These are phyloP conservation scores for Oscheius sp. DNA, from an alignment of 2,888 invertebrate species.

Conservation along the genomic window DNA sequence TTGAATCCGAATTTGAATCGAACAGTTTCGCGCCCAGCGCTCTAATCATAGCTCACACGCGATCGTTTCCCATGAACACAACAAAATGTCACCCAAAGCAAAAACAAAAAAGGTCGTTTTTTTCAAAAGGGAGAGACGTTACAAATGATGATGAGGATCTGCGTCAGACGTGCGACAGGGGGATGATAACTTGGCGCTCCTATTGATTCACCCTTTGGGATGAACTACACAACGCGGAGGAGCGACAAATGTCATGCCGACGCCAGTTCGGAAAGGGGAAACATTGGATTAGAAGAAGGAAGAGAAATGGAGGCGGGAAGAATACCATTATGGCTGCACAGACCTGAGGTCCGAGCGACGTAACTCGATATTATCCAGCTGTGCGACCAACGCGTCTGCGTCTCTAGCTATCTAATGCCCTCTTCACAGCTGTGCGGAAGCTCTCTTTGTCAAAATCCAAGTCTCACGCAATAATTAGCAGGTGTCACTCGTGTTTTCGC, in stretches of 20 bases:
- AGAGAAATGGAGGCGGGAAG: slow-evolving; percentile 4
- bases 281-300: background rate
- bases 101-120: background rate
- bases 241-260: background rate
- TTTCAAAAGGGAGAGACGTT: no score
- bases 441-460: no score
- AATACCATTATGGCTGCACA: background rate
- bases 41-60: no score
- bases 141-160: no score
- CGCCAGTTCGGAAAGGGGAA: background rate
- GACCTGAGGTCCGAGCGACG: background rate
- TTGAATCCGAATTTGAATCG: no score
- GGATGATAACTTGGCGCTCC: slow-evolving; percentile 4
- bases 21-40: no score
- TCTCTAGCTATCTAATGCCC: slow-evolving; percentile 9
- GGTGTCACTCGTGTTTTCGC: no score
- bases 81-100: background rate
- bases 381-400: slow-evolving; percentile 16
- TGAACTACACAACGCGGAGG: background rate
- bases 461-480: no score
- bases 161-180: background rate
- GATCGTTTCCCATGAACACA: no score
- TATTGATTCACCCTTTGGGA: background rate
- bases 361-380: slow-evolving; percentile 29
- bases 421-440: slow-evolving; percentile 8